Percentiles rank a stretch among this genome's conserved stretches.
These are phyloP conservation scores for Triplophysa tibetana DNA, from an alignment of 2,113 vertebrate species.

Conservation along the genomic window DNA sequence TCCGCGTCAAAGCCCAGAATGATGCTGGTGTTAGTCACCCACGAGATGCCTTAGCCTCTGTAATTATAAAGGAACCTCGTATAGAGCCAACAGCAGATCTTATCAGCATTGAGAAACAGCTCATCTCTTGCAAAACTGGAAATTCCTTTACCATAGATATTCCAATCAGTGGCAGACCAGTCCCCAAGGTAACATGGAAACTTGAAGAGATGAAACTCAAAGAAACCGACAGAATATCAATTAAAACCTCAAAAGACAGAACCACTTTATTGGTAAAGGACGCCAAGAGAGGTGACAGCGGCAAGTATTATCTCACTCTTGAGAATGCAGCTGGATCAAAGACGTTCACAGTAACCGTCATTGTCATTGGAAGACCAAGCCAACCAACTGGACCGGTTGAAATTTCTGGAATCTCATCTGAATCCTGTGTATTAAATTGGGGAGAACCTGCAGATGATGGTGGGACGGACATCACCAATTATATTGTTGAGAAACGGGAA, in stretches of 20 bases:
- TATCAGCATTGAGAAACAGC: constrained; percentile 93
- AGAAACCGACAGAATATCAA: constrained; percentile 89
- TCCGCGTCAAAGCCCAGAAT: constrained; percentile 93
- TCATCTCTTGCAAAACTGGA: constrained; percentile 91
- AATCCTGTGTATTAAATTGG: constrained; percentile 91
- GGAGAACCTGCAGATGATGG: constrained; percentile 89
- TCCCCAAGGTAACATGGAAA: constrained; percentile 95
- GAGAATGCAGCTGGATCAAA: constrained; percentile 91
- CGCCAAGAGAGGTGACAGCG: constrained; percentile 95
- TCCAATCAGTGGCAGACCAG: constrained; percentile 92
- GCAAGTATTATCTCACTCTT: constrained; percentile 91
- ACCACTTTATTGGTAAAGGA: constrained; percentile 89
- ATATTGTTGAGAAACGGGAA: constrained; percentile 97
- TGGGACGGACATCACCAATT: constrained; percentile 90
- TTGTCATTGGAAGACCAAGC: constrained; percentile 89
- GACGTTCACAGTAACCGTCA: constrained; percentile 90
- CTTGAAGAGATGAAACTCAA: constrained; percentile 98
- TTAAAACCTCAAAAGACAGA: constrained; percentile 87
- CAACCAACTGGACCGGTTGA: constrained; percentile 86
- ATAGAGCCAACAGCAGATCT: constrained; percentile 97
- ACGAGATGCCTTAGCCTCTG: constrained; percentile 90
- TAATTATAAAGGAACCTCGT: constrained; percentile 94
- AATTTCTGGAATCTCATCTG: constrained; percentile 90
- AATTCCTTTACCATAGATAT: constrained; percentile 90
- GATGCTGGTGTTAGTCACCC: constrained; percentile 92